Conservation (phyloP, 2,888 invertebrate genomes). For the Azorinus chamasolen region DNA sequence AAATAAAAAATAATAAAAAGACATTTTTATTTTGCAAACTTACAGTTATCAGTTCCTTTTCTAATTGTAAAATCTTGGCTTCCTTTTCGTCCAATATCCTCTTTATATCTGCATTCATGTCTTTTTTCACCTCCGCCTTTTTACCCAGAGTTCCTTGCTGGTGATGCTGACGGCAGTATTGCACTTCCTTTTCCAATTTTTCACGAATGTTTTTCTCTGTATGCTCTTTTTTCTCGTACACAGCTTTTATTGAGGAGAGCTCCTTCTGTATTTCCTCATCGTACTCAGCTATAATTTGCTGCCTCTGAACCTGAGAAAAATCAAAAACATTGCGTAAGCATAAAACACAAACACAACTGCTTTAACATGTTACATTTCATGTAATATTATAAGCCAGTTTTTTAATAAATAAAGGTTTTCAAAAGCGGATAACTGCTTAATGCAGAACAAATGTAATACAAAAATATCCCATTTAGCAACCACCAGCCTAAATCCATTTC, state of each 20-base stretch:
- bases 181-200: constrained; percentile 94
- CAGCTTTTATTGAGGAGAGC: constrained; percentile 92
- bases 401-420: too few species aligned
- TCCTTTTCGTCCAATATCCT: constrained; percentile 90
- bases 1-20: too few species aligned
- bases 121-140: constrained; percentile 47
- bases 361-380: too few species aligned
- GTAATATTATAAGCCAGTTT: too few species aligned
- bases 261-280: constrained; percentile 94
- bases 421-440: too few species aligned
- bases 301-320: constrained; percentile 71
- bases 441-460: too few species aligned
- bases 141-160: constrained; percentile 26
- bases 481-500: too few species aligned
- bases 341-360: too few species aligned
- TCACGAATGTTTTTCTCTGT: constrained; percentile 94
- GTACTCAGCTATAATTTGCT: constrained; percentile 89
- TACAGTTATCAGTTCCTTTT: constrained; percentile 81
- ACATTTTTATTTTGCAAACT: neutral
- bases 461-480: too few species aligned
- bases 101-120: constrained; percentile 87
- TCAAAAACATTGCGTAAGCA: too few species aligned
- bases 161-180: constrained; percentile 81
- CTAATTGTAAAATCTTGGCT: constrained; percentile 88
- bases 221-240: constrained; percentile 94